Evolutionary conservation across 2,888 invertebrate species (phyloP).

Genomic region (Drosophila tripunctata): DNA sequence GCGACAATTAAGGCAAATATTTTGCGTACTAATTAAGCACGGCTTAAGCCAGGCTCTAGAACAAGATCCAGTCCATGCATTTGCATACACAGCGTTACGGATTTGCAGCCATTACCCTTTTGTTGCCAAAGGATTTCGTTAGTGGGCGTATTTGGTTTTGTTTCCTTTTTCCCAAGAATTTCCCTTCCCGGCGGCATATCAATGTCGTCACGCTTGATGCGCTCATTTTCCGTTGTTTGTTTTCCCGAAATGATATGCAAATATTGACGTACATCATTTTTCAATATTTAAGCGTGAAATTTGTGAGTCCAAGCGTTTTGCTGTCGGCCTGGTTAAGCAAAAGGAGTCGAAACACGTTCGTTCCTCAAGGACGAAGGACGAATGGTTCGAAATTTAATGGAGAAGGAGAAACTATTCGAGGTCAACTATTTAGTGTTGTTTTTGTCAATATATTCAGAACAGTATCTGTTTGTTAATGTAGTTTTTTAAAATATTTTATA

Average conservation of each 20-base stretch:
- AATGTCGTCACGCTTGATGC: conserved; percentile 50
- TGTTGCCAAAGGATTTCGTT: conserved; percentile 67
- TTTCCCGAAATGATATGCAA: conserved; percentile 69
- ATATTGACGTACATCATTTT: conserved; percentile 77
- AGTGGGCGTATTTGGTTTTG: conserved; percentile 58
- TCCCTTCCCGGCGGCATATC: conserved; percentile 9
- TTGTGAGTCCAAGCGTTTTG: conserved; percentile 21
- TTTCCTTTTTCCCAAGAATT: conserved; percentile 31
- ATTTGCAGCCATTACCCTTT: conserved; percentile 82
- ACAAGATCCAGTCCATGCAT: conserved; percentile 21
- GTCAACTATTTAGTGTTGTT: no score
- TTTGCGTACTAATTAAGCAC: conserved; percentile 81
- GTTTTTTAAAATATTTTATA: no score
- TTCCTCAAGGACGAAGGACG: neutral
- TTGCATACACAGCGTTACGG: conserved; percentile 67
- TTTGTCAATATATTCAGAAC: no score
- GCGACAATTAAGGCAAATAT: conserved; percentile 81
- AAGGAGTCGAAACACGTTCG: neutral
- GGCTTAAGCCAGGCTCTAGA: conserved; percentile 33
- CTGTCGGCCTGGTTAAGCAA: conserved; percentile 35
- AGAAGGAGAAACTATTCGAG: neutral
- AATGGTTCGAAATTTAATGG: no score
- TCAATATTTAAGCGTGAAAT: conserved; percentile 73
- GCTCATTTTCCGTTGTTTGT: neutral
- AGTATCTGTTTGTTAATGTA: no score